Base-by-base conservation (phyloP, 2,797 vertebrate genomes). In the Atherinosoma microstoma region DNA sequence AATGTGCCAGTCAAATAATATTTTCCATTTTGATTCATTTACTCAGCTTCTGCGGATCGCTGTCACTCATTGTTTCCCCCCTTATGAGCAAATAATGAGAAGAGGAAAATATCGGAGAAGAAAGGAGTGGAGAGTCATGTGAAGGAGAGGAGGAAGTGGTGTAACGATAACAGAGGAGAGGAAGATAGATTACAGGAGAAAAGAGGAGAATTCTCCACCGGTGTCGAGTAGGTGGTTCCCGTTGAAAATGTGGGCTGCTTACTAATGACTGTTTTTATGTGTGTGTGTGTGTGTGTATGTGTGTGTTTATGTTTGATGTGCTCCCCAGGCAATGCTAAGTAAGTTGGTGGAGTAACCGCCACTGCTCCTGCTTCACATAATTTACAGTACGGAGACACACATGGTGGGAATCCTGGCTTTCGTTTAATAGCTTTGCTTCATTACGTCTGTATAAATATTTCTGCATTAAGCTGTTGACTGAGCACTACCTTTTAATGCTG, bases 181-280 rank as follows among this genome's bases (percentile, higher is more conserved):
- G 61, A 72, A 64, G 77, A 80, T 79, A 72, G 70, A 80, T 80
- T 83, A 70, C 68, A 73, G 45, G 58, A 61, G 73, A 64, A 58
- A 68, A 76, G 73, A 64, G 27, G 80, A 84, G 70, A 64, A 72
- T 67, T 70, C 63, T 75, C 58, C 66, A 71, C 49, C 15, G 3
- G 61, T 64, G 77, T 80, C 1, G 56, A 77, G 79, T 70, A 82
- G 78, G 76, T 80, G 83, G 69, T 74, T 86, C 67, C 64, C 72
- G 82, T 75, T 86, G 27, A 69, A 65, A 72, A 75, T 83, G 84
- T 81, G 84, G 49, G 61, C 64, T 84, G 87, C 84, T 66, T 88
- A 80, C 85, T 84, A 80, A 88, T 87, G 85, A 84, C 38, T 82
- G 3, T 58, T 40, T 65, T 56, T 45, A 34, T 47, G 42, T 51